A percentile compares a stretch with the other conserved stretches of the same genome.
These are phyloP conservation scores for Pemphredon lugubris DNA, from an alignment of 2,888 invertebrate genomes.

Conservation along the genomic window DNA sequence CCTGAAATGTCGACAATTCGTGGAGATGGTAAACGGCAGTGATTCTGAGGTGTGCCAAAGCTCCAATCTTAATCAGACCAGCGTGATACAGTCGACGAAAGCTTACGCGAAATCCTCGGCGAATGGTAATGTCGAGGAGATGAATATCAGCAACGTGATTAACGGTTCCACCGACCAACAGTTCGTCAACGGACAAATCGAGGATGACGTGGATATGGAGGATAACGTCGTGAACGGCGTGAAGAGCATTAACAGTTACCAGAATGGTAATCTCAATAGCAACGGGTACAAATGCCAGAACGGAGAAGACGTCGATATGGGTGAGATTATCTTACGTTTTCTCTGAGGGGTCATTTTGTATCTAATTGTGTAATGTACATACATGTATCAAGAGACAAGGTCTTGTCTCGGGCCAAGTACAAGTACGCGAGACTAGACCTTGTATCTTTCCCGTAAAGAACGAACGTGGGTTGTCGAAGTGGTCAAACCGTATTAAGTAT, in stretches of 20 bases:
- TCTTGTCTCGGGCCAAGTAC: too few relatives aligned
- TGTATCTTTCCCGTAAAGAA: too few relatives aligned
- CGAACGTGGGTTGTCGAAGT: too few relatives aligned
- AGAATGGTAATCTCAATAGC: slow-evolving; percentile 83
- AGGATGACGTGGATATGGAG: slow-evolving; percentile 83
- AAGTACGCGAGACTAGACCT: too few relatives aligned
- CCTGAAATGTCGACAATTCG: slow-evolving; percentile 98
- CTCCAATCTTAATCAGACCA: slow-evolving; percentile 84
- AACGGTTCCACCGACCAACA: slow-evolving; percentile 81
- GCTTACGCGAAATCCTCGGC: slow-evolving; percentile 77
- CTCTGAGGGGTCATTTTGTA: too few relatives aligned
- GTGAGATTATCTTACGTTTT: slow-evolving; percentile 81
- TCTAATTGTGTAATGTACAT: too few relatives aligned
- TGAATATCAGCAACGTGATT: slow-evolving; percentile 82
- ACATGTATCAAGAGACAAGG: too few relatives aligned
- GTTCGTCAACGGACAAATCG: slow-evolving; percentile 77
- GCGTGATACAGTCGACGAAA: slow-evolving; percentile 92
- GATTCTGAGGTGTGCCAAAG: slow-evolving; percentile 86
- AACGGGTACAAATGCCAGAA: slow-evolving; percentile 84
- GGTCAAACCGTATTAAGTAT: too few relatives aligned
- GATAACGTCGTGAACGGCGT: slow-evolving; percentile 81
- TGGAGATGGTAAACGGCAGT: slow-evolving; percentile 98
- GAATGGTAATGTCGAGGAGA: slow-evolving; percentile 81
- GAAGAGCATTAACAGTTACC: slow-evolving; percentile 82
- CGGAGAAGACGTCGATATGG: slow-evolving; percentile 88